Conservation (phyloP, 1,140 invertebrate species). For the Berghia stephanieae region DNA sequence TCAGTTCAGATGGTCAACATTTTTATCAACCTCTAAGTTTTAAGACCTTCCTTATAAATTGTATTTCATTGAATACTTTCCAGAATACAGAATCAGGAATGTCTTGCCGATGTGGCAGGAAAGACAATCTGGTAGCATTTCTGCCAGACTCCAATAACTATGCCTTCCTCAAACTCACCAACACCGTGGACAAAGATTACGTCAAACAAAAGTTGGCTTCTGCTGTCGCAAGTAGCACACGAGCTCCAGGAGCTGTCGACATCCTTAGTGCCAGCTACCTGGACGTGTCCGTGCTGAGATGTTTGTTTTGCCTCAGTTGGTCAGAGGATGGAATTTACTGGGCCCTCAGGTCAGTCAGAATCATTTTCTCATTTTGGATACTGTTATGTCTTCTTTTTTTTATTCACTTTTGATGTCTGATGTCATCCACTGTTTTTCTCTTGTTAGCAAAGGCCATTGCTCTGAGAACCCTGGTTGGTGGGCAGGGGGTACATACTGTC, state of each 20-base stretch:
- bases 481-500: too few species aligned
- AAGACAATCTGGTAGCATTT: slow-evolving; percentile 51
- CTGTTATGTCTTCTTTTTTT: background rate
- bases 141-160: slow-evolving; percentile 48
- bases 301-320: slow-evolving; percentile 97
- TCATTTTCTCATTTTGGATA: background rate
- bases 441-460: too few species aligned
- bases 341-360: slow-evolving; percentile 77
- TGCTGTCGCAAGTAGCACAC: slow-evolving; percentile 52
- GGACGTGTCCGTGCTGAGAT: slow-evolving; percentile 94
- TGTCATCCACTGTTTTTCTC: too few species aligned
- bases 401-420: background rate
- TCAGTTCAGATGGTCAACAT: too few species aligned
- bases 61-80: background rate
- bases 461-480: too few species aligned
- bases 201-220: slow-evolving; percentile 58
- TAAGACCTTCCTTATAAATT: too few species aligned
- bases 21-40: too few species aligned
- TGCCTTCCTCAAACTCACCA: slow-evolving; percentile 47
- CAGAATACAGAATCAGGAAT: slow-evolving; percentile 38
- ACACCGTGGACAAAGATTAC: slow-evolving; percentile 59
- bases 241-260: slow-evolving; percentile 53
- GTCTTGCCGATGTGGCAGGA: slow-evolving; percentile 56
- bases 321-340: slow-evolving; percentile 97
- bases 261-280: slow-evolving; percentile 81